Conservation (phyloP, 2,888 invertebrate species). For the Ophion slaviceki region DNA sequence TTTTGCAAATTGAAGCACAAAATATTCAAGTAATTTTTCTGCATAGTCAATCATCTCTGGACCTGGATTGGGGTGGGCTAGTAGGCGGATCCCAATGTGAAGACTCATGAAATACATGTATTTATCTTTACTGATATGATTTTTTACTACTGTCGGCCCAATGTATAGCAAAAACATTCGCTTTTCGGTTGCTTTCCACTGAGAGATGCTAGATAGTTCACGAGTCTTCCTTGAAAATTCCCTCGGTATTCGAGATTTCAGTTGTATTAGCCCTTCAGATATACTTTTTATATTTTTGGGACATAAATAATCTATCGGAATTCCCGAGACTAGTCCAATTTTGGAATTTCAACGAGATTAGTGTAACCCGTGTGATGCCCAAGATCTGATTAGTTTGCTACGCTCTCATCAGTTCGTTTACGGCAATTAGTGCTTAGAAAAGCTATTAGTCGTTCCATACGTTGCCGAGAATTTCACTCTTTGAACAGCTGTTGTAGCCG, state of each 20-base stretch:
- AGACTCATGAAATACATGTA: conserved; percentile 34
- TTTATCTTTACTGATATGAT: conserved; percentile 29
- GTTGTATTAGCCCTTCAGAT: conserved; percentile 33
- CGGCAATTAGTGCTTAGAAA: conserved; percentile 35
- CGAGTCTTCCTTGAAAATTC: conserved; percentile 37
- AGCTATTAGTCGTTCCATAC: conserved; percentile 21
- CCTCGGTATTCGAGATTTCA: conserved; percentile 31
- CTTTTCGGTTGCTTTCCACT: conserved; percentile 65
- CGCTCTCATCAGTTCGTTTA: conserved; percentile 57
- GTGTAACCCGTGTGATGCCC: conserved; percentile 51
- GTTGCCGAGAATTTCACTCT: conserved; percentile 62
- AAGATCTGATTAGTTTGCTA: conserved; percentile 45
- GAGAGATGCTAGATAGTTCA: conserved; percentile 24
- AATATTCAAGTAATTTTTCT: conserved; percentile 37
- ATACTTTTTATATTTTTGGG: conserved; percentile 32
- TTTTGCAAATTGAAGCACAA: conserved; percentile 48
- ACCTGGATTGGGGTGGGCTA: conserved; percentile 24
- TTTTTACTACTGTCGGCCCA: conserved; percentile 28
- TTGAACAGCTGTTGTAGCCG: conserved; percentile 65
- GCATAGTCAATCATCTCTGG: conserved; percentile 32
- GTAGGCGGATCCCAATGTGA: conserved; percentile 33
- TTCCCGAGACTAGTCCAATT: conserved; percentile 43
- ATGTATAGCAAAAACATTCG: conserved; percentile 46
- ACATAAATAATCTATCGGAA: conserved; percentile 59
- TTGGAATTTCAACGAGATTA: conserved; percentile 36